phyloP scores from a whole-genome alignment of 2,888 invertebrate species.

The Scrobipalpa costella region DNA sequence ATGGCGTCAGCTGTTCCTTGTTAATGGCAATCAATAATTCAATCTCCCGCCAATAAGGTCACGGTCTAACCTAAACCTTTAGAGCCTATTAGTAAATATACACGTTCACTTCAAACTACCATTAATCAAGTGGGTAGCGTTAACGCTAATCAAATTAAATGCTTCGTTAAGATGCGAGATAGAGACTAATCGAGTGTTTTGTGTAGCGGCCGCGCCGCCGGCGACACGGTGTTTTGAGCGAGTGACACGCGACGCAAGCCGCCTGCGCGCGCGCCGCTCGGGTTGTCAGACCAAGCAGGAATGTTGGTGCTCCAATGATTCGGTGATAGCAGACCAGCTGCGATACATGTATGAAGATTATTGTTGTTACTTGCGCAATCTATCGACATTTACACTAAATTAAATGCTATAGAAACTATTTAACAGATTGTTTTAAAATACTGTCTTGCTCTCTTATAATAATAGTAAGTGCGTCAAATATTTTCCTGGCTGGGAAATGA shows the following conservation, averaged over 20 bases:
- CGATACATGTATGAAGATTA: slow-evolving; percentile 4
- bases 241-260: slow-evolving; percentile 37
- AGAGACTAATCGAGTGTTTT: slow-evolving; percentile 39
- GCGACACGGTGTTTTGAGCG: slow-evolving; percentile 41
- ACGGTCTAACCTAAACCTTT: slow-evolving; percentile 58
- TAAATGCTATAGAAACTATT: neutral
- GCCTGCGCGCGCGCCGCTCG: slow-evolving; percentile 38
- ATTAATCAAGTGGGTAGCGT: slow-evolving; percentile 54
- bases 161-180: slow-evolving; percentile 57
- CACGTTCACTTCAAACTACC: slow-evolving; percentile 37
- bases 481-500: too few species aligned
- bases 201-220: slow-evolving; percentile 33
- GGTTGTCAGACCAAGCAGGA: slow-evolving; percentile 47
- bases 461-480: too few species aligned
- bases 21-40: slow-evolving; percentile 48
- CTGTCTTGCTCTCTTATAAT: too few species aligned
- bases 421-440: too few species aligned
- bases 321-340: slow-evolving; percentile 7
- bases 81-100: slow-evolving; percentile 41
- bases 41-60: slow-evolving; percentile 53
- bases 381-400: neutral
- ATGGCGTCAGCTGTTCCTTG: slow-evolving; percentile 33
- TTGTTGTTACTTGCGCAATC: neutral
- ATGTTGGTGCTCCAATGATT: slow-evolving; percentile 40
- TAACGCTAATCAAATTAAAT: slow-evolving; percentile 61